Conservation (phyloP, 2,888 invertebrate genomes). For the Drosophila tripunctata region DNA sequence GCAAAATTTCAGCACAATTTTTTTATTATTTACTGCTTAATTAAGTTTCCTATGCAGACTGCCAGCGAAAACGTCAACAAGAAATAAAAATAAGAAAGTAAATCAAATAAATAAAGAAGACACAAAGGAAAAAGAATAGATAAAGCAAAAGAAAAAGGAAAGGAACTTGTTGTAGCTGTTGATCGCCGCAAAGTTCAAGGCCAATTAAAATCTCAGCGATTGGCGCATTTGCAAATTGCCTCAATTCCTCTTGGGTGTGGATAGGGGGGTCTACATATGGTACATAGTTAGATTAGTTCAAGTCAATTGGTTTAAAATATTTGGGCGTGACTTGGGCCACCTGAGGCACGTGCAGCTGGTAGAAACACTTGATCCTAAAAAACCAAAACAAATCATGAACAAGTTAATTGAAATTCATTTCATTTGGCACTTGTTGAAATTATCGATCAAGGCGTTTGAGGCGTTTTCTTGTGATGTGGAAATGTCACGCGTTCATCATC, state of each 20-base stretch:
- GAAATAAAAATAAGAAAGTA: conserved; percentile 20
- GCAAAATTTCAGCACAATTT: conserved; percentile 36
- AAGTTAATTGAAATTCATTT: conserved; percentile 10
- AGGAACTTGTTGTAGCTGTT: conserved; percentile 31
- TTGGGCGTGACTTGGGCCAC: conserved; percentile 33
- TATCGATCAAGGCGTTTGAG: neutral
- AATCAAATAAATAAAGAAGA: conserved; percentile 14
- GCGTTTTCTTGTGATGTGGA: conserved; percentile 8
- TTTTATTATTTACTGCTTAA: conserved; percentile 47
- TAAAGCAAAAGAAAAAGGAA: conserved; percentile 18
- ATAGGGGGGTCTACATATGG: no score
- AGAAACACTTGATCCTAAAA: conserved; percentile 4
- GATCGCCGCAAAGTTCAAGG: conserved; percentile 58
- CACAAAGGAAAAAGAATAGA: conserved; percentile 11
- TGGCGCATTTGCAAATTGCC: conserved; percentile 47
- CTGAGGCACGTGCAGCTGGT: conserved; percentile 36
- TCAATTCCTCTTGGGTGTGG: neutral
- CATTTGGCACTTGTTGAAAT: conserved; percentile 6
- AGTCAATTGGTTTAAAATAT: conserved; percentile 21
- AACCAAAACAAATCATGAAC: neutral
- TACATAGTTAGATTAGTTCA: conserved; percentile 21
- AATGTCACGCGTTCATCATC: conserved; percentile 29
- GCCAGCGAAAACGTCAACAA: conserved; percentile 50
- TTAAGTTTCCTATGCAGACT: conserved; percentile 57
- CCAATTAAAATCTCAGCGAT: conserved; percentile 54